Evolutionary conservation across 2,888 invertebrate species (phyloP).

Genomic region (Chaetoderma sp.): DNA sequence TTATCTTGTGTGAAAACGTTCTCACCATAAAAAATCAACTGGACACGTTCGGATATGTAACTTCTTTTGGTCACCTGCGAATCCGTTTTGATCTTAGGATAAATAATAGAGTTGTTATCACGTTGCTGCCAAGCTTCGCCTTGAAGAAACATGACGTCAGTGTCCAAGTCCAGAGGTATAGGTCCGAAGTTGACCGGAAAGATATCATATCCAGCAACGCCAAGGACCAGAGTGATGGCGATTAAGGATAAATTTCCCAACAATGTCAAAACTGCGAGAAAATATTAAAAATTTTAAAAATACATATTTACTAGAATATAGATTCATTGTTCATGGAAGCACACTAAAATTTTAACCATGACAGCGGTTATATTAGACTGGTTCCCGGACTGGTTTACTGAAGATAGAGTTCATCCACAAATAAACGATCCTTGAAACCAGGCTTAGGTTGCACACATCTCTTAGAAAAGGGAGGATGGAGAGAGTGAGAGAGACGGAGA

Average conservation of each 20-base stretch:
- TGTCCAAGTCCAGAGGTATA: slow-evolving; percentile 50
- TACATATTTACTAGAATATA: no score
- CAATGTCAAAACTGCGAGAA: neutral
- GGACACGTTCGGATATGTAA: neutral
- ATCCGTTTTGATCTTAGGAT: slow-evolving; percentile 32
- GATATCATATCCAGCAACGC: slow-evolving; percentile 42
- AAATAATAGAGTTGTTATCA: slow-evolving; percentile 25
- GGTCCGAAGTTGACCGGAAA: slow-evolving; percentile 48
- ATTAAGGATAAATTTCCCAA: neutral
- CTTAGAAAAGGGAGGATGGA: no score
- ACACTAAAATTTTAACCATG: no score
- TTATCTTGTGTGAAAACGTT: slow-evolving; percentile 51
- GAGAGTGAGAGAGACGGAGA: no score
- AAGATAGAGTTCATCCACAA: no score
- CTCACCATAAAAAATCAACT: slow-evolving; percentile 23
- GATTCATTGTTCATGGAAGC: no score
- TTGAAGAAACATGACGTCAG: slow-evolving; percentile 43
- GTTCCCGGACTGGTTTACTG: no score
- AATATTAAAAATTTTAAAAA: neutral
- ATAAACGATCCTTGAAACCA: no score
- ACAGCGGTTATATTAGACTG: no score
- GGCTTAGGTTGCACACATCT: no score
- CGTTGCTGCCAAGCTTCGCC: slow-evolving; percentile 45
- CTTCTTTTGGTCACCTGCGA: neutral
- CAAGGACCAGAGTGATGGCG: neutral